Base-by-base conservation (phyloP, 2,888 invertebrate genomes). In the Neoascia interrupta region DNA sequence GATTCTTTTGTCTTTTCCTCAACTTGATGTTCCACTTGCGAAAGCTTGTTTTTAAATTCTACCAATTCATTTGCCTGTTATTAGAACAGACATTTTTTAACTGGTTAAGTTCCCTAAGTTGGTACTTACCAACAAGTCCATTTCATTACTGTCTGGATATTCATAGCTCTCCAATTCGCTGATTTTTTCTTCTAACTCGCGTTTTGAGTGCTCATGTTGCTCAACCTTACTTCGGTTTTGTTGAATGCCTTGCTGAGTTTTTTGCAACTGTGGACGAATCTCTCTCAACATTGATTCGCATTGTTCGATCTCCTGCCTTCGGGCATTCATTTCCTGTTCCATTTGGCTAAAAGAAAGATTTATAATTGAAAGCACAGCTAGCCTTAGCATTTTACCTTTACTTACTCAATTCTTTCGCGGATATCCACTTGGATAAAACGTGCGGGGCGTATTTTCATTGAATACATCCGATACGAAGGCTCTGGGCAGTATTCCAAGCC, bases 381-480 rank as follows among this genome's bases (percentile, higher is more conserved):
- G 10, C 1, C 18, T 6, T 8, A 1, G 21, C 8, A 11, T 45
- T 23, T 11, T 41, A 0, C n/a, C 5, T 6, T 51, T 19, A 63
- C 39, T 81, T 76, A 85, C 84, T 58, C 81, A 81, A 92, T 92
- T 69, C 91, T 89, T 84, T 94, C 93, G 8, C 89, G 90, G 0
- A 92, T 91, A 86, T 93, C 92, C 43, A 92, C 91, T 87, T 94
- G 93, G 83, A 95, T 90, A 84, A 87, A 92, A 39, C 90, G 90
- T 1, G 92, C 90, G 23, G 86, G 85, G 0, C 88, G 85, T 23
- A 91, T 91, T 47, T 86, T 88, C 10, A 92, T 92, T 28, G 93
- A 92, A 86, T 95, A 96, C 83, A 92, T 91, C 84, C 93, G 92
- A 88, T 95, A 96, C 86, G 92, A 91, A 13, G 96, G 96, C 85